phyloP scores from a whole-genome alignment of 2,888 invertebrate species.

The Chymomyza procnemis region DNA sequence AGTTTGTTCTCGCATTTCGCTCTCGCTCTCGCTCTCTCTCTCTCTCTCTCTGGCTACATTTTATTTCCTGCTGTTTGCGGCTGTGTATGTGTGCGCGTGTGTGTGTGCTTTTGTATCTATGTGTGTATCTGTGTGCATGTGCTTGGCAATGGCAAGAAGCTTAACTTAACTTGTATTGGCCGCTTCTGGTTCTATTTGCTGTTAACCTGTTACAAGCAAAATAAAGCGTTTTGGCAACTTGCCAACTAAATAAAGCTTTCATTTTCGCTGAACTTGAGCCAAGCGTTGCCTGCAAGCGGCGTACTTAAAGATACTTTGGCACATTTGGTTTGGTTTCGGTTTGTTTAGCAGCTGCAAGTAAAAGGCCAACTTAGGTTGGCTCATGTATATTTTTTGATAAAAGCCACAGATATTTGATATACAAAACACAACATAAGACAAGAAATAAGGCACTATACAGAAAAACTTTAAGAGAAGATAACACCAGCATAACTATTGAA shows the following conservation, averaged over 20 bases:
- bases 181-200: conserved; percentile 34
- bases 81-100: background rate
- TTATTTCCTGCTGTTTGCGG: conserved; percentile 45
- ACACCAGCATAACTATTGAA: too few relatives aligned
- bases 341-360: background rate
- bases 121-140: background rate
- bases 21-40: conserved; percentile 10
- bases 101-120: background rate
- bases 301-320: background rate
- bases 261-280: conserved; percentile 34
- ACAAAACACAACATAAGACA: too few relatives aligned
- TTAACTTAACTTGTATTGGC: conserved; percentile 29
- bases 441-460: too few relatives aligned
- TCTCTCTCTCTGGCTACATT: conserved; percentile 21
- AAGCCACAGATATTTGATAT: background rate
- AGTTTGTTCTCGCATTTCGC: conserved; percentile 1
- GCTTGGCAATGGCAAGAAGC: conserved; percentile 45
- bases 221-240: conserved; percentile 55
- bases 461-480: too few relatives aligned
- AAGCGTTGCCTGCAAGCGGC: background rate
- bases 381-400: too few relatives aligned
- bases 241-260: conserved; percentile 57
- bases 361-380: background rate
- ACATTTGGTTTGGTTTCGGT: background rate
- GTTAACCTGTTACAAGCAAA: conserved; percentile 53